phyloP scores from a whole-genome alignment of 2,113 vertebrate genomes.

The Setophaga coronata region DNA sequence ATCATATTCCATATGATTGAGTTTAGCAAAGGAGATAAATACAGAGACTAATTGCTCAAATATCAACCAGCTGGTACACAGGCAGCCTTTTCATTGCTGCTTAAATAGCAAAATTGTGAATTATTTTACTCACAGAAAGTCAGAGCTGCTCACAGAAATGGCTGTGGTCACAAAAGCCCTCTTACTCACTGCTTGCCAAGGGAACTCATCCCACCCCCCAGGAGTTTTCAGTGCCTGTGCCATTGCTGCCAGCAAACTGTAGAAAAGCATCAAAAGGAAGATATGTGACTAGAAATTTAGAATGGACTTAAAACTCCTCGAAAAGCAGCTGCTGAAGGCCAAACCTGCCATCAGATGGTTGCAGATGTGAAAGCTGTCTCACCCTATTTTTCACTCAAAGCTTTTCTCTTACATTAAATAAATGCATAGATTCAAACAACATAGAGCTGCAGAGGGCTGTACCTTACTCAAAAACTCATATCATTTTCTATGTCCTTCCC shows the following conservation, averaged over 20 bases:
- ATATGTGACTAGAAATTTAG: not conserved
- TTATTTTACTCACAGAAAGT: not conserved
- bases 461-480: not conserved
- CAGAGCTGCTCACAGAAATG: not conserved
- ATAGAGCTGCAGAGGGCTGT: not conserved
- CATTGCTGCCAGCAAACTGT: not conserved
- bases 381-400: not conserved
- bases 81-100: not conserved
- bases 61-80: not conserved
- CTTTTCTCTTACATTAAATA: not conserved
- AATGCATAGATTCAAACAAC: not conserved
- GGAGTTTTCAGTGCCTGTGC: not conserved
- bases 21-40: not conserved
- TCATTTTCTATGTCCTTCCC: not conserved
- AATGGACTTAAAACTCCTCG: not conserved
- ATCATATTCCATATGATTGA: not conserved
- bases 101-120: not conserved
- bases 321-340: not conserved
- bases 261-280: not conserved
- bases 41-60: not conserved
- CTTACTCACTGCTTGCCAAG: not conserved
- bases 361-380: not conserved
- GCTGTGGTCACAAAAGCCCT: not conserved
- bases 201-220: not conserved
- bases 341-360: not conserved